These are phyloP conservation scores for Ophion ellenae DNA, from an alignment of 2,888 invertebrate genomes.

Conservation along the genomic window DNA sequence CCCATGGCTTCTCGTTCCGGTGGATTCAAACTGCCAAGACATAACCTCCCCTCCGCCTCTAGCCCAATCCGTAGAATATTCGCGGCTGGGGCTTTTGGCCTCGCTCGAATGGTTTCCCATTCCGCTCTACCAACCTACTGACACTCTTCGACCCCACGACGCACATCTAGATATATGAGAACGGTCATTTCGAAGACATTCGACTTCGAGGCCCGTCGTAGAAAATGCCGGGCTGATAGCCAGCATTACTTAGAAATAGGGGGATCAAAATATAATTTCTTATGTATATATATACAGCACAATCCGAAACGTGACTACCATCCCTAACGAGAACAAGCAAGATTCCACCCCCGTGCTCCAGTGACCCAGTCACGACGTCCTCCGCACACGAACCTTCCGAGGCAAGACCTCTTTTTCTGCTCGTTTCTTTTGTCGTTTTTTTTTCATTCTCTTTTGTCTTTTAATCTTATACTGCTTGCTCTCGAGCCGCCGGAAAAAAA, in stretches of 20 bases:
- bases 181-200: not conserved
- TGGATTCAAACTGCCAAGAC: slow-evolving; percentile 45
- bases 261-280: not conserved
- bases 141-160: not conserved
- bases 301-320: slow-evolving; percentile 55
- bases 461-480: not conserved
- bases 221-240: not conserved
- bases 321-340: slow-evolving; percentile 42
- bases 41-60: not conserved
- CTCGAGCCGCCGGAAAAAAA: not conserved
- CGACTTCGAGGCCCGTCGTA: not conserved
- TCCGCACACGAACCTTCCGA: not conserved
- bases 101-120: not conserved
- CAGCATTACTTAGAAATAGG: not conserved
- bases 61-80: slow-evolving; percentile 14
- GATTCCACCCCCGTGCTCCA: slow-evolving; percentile 1
- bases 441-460: not conserved
- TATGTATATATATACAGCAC: not conserved
- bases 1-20: slow-evolving; percentile 32
- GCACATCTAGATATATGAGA: no score
- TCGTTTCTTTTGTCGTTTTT: not conserved
- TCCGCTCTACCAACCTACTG: not conserved
- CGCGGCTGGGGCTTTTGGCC: slow-evolving; percentile 25
- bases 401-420: not conserved
- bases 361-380: slow-evolving; percentile 12